A percentile compares a stretch with the other conserved stretches of the same genome.
Conservation (phyloP, 1,140 invertebrate genomes). For the Pseudoatta argentina region DNA sequence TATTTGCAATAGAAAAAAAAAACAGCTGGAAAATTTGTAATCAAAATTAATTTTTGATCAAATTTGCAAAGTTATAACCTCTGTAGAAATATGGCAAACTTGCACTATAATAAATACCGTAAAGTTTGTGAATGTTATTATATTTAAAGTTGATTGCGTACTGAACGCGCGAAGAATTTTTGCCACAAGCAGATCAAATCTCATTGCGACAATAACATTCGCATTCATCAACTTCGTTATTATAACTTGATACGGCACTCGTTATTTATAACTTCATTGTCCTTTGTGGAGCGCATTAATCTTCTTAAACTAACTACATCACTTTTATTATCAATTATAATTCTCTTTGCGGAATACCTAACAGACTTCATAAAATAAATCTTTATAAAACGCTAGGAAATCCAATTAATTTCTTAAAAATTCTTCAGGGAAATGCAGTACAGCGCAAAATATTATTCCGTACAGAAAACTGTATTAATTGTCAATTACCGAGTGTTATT, state of each 20-base stretch:
- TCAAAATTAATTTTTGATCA: not conserved
- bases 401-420: not conserved
- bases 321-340: not conserved
- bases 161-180: slow-evolving; percentile 24
- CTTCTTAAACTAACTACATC: not conserved
- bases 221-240: slow-evolving; percentile 35
- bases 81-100: not conserved
- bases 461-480: not conserved
- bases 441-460: not conserved
- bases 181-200: not conserved
- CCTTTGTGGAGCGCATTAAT: slow-evolving; percentile 13
- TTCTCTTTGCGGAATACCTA: not conserved
- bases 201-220: slow-evolving; percentile 15
- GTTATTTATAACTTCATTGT: slow-evolving; percentile 31
- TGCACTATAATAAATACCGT: not conserved
- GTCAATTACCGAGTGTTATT: not conserved
- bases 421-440: not conserved
- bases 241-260: not conserved
- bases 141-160: slow-evolving; percentile 1
- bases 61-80: slow-evolving; percentile 1
- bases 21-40: not conserved
- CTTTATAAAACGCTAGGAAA: not conserved
- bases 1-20: not conserved
- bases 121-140: not conserved
- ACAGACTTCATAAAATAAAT: not conserved